Evolutionary conservation across 2,113 vertebrate genomes (phyloP), one percentile per base, ranked within the genome.

Genomic region (Beaufortia kweichowensis): DNA sequence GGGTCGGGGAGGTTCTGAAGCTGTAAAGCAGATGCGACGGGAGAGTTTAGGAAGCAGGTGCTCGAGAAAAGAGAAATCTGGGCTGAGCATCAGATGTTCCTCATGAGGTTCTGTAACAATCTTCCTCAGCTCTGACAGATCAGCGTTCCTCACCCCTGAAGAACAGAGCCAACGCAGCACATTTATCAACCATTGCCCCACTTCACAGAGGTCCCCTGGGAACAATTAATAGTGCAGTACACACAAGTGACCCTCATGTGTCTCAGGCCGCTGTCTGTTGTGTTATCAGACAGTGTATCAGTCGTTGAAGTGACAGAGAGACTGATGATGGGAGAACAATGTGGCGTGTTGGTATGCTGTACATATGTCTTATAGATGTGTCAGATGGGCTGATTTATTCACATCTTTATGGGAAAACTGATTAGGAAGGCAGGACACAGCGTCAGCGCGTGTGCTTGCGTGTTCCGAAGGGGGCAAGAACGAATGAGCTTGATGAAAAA

Each of bases 1-100:
- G 1, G 95, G 93, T 0, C 78, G 88, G 0, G 94, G 94, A 0
- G 94, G 93, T 43, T 96, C 95, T 0, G 94, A 95, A 7, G 94
- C 90, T 0, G 91, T 90, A 75, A 94, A 85, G 67, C 95, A 96
- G 28, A 96, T 71, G 57, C 94, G 86, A 24, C 94, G 90, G 5
- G 93, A 92, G 39, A 96, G 87, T 41, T 93, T 94, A 56, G 89
- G 91, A 19, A 91, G 88, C 53, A 93, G 60, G 0, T 6, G 23
- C 3, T 88, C 83, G 60, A 95, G 89, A n/a, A 85, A 84, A n/a
- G 87, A 86, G 75, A 90, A 93, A 71, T 94, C 93, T 0, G 86
- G 48, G 2, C 77, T 74, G 0, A 89, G 81, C 26, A 96, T 79
- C 3, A 93, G 12, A 15, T 96, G 93, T 78, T 96, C 94, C 14